phyloP scores from a whole-genome alignment of 1,140 invertebrate species.

The Leptinotarsa defecta region DNA sequence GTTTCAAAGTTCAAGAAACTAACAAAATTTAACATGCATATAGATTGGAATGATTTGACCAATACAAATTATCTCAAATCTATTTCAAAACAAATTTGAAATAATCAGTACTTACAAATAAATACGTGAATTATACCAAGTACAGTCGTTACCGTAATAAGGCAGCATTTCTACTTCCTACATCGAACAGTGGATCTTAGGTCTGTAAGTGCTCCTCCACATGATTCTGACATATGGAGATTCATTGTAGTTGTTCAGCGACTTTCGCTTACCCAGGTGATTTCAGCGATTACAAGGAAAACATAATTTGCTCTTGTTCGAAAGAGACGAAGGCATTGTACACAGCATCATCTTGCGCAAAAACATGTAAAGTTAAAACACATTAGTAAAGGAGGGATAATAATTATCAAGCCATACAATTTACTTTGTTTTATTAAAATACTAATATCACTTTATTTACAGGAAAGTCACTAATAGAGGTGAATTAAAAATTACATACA shows the following conservation, averaged over 20 bases:
- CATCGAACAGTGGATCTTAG: background rate
- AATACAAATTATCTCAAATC: conserved; percentile 26
- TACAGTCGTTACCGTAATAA: background rate
- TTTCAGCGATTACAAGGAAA: conserved; percentile 6
- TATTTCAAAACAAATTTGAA: conserved; percentile 17
- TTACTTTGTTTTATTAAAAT: conserved; percentile 31
- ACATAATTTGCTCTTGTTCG: conserved; percentile 13
- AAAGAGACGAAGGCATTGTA: conserved; percentile 15
- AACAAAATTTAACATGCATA: conserved; percentile 4
- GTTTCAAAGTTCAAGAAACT: background rate
- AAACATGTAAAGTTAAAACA: conserved; percentile 47
- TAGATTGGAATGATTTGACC: background rate
- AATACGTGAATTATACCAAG: background rate
- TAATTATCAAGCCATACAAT: conserved; percentile 28
- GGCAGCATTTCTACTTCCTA: conserved; percentile 9
- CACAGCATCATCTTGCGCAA: conserved; percentile 25
- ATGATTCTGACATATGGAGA: conserved; percentile 19
- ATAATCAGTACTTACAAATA: conserved; percentile 23
- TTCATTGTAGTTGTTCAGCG: conserved; percentile 6
- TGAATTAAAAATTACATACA: conserved; percentile 16
- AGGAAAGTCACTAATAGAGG: background rate
- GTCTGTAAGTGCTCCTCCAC: conserved; percentile 18
- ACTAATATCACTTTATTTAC: conserved; percentile 41
- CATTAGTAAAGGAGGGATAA: conserved; percentile 40
- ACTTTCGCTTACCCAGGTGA: conserved; percentile 15